Base-by-base conservation (phyloP, 2,113 vertebrate species). In the Taxidea taxus region DNA sequence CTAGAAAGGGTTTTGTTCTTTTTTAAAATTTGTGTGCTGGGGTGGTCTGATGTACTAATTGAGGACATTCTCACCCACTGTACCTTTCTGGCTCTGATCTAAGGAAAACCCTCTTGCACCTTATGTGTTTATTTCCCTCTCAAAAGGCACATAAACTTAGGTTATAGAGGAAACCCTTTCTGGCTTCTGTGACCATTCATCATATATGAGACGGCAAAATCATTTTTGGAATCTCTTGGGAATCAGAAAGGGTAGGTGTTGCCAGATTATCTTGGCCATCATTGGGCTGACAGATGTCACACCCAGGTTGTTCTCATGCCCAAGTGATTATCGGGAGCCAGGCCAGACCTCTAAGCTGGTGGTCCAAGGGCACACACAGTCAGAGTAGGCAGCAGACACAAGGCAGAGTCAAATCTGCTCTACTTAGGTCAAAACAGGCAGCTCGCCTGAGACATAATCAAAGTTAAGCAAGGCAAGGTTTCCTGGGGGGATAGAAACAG, bases 251-350 rank as follows among this genome's bases (percentile, higher is more conserved):
- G 82, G 25, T 82, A 82, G 81, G 37, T 90, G n/a, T 72, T 81
- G 51, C 95, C 97, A 98, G 94, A 86, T 82, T 77, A 64, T 95
- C 77, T 96, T 98, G 98, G 97, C 94, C 68, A 78, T 66, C 56
- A 68, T 66, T 60, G 37, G 56, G 42, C n/a, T 87, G 90, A 88
- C 97, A 98, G 97, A 94, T 97, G 96, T 95, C 96, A 88, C 54
- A 72, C 64, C 75, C 96, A 97, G 92, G 81, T 85, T 96, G 94
- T 96, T 75, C 90, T 95, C 95, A 94, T 39, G 51, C 81, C 95
- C 90, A 95, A 87, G 51, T 60, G 66, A 77, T 74, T 87, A 83
- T 13, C 74, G 70, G 90, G 96, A 98, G 87, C 47, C 90, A 88
- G 90, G 80, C 95, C 96, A 96, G 92, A 62, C n/a, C 29, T 70